Evolutionary conservation across 2,113 vertebrate species (phyloP), one percentile per base, ranked within the genome.

Genomic region (Ursus arctos): DNA sequence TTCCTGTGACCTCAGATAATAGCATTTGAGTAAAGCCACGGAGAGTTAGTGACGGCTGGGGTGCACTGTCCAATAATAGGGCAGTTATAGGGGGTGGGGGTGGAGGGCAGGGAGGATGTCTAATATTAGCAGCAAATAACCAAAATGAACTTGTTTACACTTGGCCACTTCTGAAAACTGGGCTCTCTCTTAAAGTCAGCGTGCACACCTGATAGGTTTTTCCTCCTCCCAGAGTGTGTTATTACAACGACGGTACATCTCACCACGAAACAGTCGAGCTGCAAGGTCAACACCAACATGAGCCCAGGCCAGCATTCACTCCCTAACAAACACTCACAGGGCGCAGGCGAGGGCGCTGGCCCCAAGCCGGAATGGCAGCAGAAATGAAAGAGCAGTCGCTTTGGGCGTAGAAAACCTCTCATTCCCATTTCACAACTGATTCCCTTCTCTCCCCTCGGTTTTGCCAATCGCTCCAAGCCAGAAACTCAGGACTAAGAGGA

Each of bases 351-450:
- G 85, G 69, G 31, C 3, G 0, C 18, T 19, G 1, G 59, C 77
- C 67, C 1, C 1, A 80, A 0, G 31, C 3, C 0, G 4, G 53
- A 13, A 6, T 24, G 0, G 16, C 1, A 15, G 2, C 15, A 14
- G 76, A 24, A 80, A 24, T 0, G 11, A 22, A 14, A 33, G 8
- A 49, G 33, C 4, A 3, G 72, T 1, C 1, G 0, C 33, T 79
- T n/a, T 5, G 10, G 28, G 51, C 33, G 21, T 3, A 22, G 33
- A 43, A 4, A 0, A 24, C 69, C 77, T 53, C 69, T 43, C 10
- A 9, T 16, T 36, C 36, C 57, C 81, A 55, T 6, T 76, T n/a
- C 49, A 18, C 3, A 15, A 13, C 0, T n/a, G 67, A 31, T 22
- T 16, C 16, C 69, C 95, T 63, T 31, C 3, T 36, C 87, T 76